Conservation (phyloP, 2,113 vertebrate species). For the Accipiter virgatus region DNA sequence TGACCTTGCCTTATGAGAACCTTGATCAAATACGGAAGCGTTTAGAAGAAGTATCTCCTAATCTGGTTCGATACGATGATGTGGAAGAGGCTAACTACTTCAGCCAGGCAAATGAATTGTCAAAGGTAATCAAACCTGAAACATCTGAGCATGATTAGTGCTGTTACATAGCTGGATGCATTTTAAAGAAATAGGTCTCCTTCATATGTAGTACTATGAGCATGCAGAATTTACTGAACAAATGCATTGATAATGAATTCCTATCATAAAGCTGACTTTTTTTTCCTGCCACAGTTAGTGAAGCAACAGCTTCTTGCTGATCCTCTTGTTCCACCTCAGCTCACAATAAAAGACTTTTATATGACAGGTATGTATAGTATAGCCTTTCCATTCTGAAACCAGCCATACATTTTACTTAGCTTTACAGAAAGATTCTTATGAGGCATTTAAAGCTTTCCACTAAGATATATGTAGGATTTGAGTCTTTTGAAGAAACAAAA, state of each 20-base stretch:
- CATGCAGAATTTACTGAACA: background rate
- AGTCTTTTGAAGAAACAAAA: background rate
- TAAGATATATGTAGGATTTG: background rate
- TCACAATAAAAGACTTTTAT: slow-evolving; percentile 95
- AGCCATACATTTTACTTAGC: background rate
- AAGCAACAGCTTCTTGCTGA: slow-evolving; percentile 86
- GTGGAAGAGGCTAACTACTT: slow-evolving; percentile 97
- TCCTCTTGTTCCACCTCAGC: slow-evolving; percentile 91
- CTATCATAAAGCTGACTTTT: background rate
- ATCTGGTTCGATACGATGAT: slow-evolving; percentile 91
- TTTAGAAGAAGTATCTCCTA: slow-evolving; percentile 91
- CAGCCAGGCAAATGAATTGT: slow-evolving; percentile 88
- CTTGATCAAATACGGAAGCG: slow-evolving; percentile 85
- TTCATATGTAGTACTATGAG: background rate
- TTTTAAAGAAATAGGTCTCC: background rate
- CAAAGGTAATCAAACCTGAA: slow-evolving; percentile 77
- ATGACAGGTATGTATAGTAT: slow-evolving; percentile 87
- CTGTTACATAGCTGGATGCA: background rate
- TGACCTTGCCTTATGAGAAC: slow-evolving; percentile 89
- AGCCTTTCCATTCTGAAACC: background rate
- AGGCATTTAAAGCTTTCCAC: background rate
- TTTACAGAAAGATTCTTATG: background rate
- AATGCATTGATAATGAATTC: background rate
- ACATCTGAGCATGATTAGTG: background rate
- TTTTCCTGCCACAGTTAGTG: slow-evolving; percentile 74